These are phyloP conservation scores for Aethes cnicana DNA, from an alignment of 2,888 invertebrate species.

Conservation along the genomic window DNA sequence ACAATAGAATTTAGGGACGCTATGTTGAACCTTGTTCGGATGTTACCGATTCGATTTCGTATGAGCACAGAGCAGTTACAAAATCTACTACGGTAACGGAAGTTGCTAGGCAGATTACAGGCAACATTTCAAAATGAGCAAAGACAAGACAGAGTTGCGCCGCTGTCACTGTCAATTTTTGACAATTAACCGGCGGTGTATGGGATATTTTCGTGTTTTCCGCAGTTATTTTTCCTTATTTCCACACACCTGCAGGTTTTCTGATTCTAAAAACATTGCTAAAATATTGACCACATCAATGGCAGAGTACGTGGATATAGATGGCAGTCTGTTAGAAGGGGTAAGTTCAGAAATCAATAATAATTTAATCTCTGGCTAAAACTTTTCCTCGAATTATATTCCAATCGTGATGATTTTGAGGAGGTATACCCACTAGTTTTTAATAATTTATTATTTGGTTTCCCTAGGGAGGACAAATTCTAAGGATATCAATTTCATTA, in stretches of 20 bases:
- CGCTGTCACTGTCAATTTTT: too few species aligned
- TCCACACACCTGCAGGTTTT: too few species aligned
- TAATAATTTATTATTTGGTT: conserved; percentile 28
- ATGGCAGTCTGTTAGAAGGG: conserved; percentile 91
- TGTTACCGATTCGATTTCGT: conserved; percentile 14
- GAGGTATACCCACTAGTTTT: too few species aligned
- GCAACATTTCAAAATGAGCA: not conserved
- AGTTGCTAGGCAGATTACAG: not conserved
- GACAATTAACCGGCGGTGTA: too few species aligned
- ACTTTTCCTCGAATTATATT: too few species aligned
- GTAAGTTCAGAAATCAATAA: conserved; percentile 67
- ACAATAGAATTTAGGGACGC: conserved; percentile 15
- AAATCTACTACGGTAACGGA: conserved; percentile 26
- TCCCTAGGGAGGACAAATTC: conserved; percentile 95
- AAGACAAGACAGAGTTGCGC: not conserved
- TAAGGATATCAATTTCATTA: conserved; percentile 90
- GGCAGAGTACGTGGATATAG: conserved; percentile 82
- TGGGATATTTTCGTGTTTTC: not conserved
- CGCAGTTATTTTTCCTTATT: not conserved
- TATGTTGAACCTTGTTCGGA: conserved; percentile 16
- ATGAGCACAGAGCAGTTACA: not conserved
- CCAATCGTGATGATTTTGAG: too few species aligned
- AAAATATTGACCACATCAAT: conserved; percentile 37
- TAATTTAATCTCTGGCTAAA: conserved; percentile 7
- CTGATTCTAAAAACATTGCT: not conserved